Conservation (phyloP, 2,113 vertebrate species). For the Cervus canadensis region DNA sequence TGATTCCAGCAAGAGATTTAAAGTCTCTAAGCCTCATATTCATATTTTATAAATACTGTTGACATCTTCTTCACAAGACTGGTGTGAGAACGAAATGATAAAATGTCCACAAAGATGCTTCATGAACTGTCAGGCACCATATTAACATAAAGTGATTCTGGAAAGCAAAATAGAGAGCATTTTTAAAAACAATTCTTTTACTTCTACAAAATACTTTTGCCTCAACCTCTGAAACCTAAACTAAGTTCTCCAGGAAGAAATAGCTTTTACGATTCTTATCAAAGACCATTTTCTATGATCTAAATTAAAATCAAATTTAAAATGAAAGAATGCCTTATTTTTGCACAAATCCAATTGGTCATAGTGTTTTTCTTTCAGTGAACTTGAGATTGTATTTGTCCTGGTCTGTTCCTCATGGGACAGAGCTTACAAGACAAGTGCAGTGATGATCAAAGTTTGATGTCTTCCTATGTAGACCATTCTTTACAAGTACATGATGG, state of each 20-base stretch:
- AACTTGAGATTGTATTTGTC: neutral
- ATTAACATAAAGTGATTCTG: neutral
- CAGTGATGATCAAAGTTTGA: neutral
- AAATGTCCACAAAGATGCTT: neutral
- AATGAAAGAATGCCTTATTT: neutral
- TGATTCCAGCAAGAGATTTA: neutral
- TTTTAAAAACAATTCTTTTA: slow-evolving; percentile 30
- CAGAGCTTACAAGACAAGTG: neutral
- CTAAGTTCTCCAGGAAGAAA: slow-evolving; percentile 34
- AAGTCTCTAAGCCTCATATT: neutral
- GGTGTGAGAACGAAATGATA: neutral
- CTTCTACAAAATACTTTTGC: neutral
- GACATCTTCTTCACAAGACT: neutral
- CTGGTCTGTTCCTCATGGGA: neutral
- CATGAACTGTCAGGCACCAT: neutral
- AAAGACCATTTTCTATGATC: slow-evolving; percentile 10
- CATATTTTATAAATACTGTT: neutral
- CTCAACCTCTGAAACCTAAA: neutral
- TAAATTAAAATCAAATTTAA: slow-evolving; percentile 52
- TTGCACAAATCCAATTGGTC: neutral
- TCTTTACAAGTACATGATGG: neutral
- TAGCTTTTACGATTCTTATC: slow-evolving; percentile 11
- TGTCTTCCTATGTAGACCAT: neutral
- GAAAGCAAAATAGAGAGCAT: neutral
- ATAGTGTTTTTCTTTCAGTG: neutral